phyloP scores from a whole-genome alignment of 1,140 invertebrate species.

The Physella acuta region DNA sequence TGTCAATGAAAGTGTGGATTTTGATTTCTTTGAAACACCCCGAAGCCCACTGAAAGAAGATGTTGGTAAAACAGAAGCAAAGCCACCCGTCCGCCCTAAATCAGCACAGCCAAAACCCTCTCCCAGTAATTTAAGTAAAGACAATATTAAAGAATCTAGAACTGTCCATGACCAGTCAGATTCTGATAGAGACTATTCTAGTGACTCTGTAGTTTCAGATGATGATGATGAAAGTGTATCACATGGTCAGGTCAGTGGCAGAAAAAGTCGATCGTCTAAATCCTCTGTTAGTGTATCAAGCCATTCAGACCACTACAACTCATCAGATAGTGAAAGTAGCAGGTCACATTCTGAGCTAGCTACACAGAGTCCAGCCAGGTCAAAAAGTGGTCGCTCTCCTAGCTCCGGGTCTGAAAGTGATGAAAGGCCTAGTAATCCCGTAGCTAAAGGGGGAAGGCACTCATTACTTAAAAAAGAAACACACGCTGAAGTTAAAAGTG shows the following conservation, averaged over 20 bases:
- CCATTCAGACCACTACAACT: background rate
- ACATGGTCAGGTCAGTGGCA: too few species aligned
- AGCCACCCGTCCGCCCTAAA: background rate
- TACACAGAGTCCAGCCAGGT: background rate
- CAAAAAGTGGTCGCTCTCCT: background rate
- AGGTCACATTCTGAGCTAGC: background rate
- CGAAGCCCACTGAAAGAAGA: constrained; percentile 3
- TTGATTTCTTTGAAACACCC: constrained; percentile 31
- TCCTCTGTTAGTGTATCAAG: background rate
- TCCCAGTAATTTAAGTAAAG: background rate
- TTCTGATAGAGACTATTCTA: too few species aligned
- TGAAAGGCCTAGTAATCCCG: background rate
- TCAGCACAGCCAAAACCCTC: background rate
- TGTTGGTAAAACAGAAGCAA: background rate
- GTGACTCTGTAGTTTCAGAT: too few species aligned
- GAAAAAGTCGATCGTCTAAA: too few species aligned
- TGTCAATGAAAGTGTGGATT: constrained; percentile 21
- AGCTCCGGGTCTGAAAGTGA: background rate
- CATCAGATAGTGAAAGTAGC: constrained; percentile 18
- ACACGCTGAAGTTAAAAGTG: background rate
- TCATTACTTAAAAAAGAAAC: background rate
- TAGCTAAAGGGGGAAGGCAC: constrained; percentile 1
- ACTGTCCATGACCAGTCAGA: too few species aligned
- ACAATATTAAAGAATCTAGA: background rate
- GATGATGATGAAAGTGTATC: too few species aligned